A percentile compares a stretch with the other conserved stretches of the same genome.
These are phyloP conservation scores for Tretioscincus oriximinensis DNA, from an alignment of 2,113 vertebrate genomes.

Conservation along the genomic window DNA sequence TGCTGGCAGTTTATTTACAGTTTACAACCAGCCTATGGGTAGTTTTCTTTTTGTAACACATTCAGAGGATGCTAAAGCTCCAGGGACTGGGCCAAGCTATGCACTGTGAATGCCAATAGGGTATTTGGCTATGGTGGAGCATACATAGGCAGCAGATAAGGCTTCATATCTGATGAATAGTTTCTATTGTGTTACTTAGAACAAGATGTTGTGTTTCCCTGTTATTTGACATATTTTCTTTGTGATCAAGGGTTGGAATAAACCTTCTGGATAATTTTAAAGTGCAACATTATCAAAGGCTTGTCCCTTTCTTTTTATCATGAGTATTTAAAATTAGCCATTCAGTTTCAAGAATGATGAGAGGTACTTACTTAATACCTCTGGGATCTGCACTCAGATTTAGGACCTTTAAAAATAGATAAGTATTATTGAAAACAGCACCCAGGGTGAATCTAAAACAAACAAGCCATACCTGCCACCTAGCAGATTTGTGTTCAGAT, in stretches of 20 bases:
- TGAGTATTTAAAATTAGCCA: neutral
- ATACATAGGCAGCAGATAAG: neutral
- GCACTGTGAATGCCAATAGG: neutral
- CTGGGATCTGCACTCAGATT: conserved; percentile 1
- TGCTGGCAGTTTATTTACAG: conserved; percentile 52
- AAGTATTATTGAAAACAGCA: neutral
- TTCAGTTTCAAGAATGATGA: conserved; percentile 1
- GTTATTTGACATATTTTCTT: neutral
- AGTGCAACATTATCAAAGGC: too few species aligned
- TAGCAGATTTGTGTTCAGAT: conserved; percentile 3
- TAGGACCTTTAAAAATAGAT: conserved; percentile 14
- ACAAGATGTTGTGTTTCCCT: neutral
- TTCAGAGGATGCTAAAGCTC: neutral
- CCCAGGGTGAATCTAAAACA: conserved; percentile 3
- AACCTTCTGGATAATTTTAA: neutral
- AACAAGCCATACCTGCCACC: neutral
- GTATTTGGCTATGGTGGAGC: neutral
- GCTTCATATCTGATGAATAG: neutral
- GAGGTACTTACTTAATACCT: conserved; percentile 22
- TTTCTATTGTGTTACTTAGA: neutral
- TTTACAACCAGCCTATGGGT: neutral
- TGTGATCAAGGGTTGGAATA: neutral
- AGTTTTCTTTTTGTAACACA: neutral
- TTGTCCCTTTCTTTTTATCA: too few species aligned
- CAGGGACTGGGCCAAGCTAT: neutral